Evolutionary conservation across 1,140 invertebrate species (phyloP).

Genomic region (Sarcophaga peregrina): DNA sequence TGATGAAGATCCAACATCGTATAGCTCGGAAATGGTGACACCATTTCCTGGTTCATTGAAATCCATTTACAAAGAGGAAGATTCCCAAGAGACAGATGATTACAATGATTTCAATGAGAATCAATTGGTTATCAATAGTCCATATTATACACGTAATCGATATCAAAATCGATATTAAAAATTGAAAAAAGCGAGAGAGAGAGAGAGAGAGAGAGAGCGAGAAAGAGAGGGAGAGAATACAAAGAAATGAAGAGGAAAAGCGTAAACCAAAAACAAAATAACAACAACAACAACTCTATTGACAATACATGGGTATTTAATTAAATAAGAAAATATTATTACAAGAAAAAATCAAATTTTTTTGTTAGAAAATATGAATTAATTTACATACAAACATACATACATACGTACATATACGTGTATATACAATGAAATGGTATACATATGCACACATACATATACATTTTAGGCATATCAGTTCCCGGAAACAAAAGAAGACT

Average conservation of each 20-base stretch:
- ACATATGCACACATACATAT: no score
- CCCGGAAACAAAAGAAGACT: no score
- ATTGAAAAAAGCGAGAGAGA: neutral
- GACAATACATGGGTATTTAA: no score
- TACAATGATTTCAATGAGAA: conserved; percentile 61
- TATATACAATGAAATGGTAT: no score
- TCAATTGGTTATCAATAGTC: conserved; percentile 56
- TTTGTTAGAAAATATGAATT: no score
- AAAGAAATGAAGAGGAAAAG: neutral
- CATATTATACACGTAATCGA: conserved; percentile 49
- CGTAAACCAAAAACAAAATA: conserved; percentile 23
- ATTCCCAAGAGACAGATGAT: conserved; percentile 56
- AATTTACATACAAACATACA: no score
- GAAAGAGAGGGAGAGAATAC: neutral
- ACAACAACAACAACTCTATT: neutral
- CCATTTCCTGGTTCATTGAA: conserved; percentile 63
- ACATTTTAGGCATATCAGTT: no score
- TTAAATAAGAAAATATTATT: conserved; percentile 1
- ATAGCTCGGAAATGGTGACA: conserved; percentile 62
- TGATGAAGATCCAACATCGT: conserved; percentile 61
- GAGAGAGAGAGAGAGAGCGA: neutral
- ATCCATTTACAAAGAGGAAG: conserved; percentile 58
- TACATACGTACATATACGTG: no score
- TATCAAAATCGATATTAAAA: conserved; percentile 46
- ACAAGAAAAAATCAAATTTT: no score